These are phyloP conservation scores for Sphaeramia orbicularis DNA, from an alignment of 2,797 vertebrate genomes.

Conservation along the genomic window DNA sequence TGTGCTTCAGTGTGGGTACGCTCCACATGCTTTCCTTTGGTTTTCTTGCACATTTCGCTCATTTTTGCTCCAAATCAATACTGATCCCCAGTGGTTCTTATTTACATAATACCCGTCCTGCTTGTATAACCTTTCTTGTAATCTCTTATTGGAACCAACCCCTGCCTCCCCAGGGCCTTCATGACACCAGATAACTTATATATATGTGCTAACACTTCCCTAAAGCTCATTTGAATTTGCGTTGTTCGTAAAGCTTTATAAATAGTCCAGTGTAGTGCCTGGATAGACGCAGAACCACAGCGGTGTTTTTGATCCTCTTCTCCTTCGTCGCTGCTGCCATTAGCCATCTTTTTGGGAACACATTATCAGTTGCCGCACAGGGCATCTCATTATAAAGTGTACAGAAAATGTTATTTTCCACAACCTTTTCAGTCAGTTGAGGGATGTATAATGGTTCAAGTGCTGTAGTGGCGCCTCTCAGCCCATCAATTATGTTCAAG, in stretches of 20 bases:
- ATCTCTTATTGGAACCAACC: constrained; percentile 3
- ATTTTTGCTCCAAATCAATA: background rate
- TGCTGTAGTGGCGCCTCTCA: constrained; percentile 58
- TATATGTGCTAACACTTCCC: too few species aligned
- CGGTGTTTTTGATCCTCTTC: constrained; percentile 30
- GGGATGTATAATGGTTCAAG: constrained; percentile 52
- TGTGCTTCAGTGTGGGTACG: too few species aligned
- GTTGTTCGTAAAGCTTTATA: too few species aligned
- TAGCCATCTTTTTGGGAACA: constrained; percentile 42
- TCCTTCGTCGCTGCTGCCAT: constrained; percentile 56
- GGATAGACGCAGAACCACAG: constrained; percentile 27
- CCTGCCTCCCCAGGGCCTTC: background rate
- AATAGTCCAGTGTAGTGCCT: too few species aligned
- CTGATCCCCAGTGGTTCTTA: too few species aligned
- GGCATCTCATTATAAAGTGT: constrained; percentile 56
- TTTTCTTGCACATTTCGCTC: background rate
- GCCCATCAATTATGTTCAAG: constrained; percentile 68
- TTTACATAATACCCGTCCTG: background rate
- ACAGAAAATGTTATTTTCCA: constrained; percentile 62
- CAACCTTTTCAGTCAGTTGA: constrained; percentile 60
- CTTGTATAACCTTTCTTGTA: background rate
- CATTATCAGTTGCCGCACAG: constrained; percentile 49
- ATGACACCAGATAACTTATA: background rate
- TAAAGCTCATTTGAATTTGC: too few species aligned
- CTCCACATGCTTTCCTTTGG: too few species aligned